These are phyloP conservation scores for Pseudococcus longispinus DNA, from an alignment of 2,888 invertebrate species.

Conservation along the genomic window DNA sequence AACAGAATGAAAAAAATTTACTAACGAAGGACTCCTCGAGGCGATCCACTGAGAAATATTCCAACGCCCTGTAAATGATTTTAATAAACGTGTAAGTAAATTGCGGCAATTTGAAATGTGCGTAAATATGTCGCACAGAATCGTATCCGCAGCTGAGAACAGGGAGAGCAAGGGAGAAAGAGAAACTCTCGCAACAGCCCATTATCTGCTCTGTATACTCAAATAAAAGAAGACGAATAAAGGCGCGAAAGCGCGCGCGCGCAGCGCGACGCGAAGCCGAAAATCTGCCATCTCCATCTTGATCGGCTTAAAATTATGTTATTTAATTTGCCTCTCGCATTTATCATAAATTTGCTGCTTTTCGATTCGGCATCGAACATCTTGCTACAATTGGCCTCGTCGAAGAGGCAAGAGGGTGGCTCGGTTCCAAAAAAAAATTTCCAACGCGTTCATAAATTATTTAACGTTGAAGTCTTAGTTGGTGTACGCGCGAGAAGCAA, in stretches of 20 bases:
- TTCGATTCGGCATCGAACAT: conserved; percentile 28
- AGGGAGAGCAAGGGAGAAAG: not conserved
- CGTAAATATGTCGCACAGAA: not conserved
- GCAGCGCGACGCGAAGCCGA: not conserved
- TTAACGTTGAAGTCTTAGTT: conserved; percentile 9
- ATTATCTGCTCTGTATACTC: not conserved
- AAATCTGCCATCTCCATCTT: conserved; percentile 22
- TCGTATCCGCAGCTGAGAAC: not conserved
- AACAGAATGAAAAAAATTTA: not conserved
- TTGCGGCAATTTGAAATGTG: not conserved
- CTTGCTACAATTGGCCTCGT: conserved; percentile 12
- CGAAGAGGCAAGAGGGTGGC: not conserved
- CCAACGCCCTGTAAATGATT: not conserved
- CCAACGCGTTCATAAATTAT: conserved; percentile 12
- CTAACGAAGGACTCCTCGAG: not conserved
- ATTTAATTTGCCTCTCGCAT: conserved; percentile 33
- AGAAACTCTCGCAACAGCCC: not conserved
- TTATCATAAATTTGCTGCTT: conserved; percentile 37
- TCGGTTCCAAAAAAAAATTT: conserved; percentile 23
- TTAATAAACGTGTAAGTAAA: no score
- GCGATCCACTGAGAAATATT: not conserved
- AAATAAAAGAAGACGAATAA: not conserved
- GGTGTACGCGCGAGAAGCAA: not conserved
- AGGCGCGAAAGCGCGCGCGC: not conserved
- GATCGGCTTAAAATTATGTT: conserved; percentile 32